These are phyloP conservation scores for Pristionchus exspectatus DNA, from an alignment of 2,888 invertebrate species.

Conservation along the genomic window DNA sequence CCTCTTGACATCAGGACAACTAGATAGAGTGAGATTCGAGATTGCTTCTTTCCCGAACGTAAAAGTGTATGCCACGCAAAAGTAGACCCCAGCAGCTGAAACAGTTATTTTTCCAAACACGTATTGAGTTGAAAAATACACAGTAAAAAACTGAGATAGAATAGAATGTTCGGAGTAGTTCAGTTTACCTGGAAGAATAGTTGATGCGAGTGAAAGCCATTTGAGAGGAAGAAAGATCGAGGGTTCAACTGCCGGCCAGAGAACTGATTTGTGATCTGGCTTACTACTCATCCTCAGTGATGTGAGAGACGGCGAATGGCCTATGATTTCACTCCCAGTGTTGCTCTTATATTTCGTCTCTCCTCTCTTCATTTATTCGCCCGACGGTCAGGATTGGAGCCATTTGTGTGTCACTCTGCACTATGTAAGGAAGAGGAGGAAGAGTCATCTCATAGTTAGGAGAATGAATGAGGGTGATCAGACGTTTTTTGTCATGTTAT, in stretches of 20 bases:
- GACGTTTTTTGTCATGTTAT: neutral
- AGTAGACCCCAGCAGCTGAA: conserved; percentile 31
- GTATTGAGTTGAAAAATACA: neutral
- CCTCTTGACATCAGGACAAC: conserved; percentile 46
- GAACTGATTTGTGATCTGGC: neutral
- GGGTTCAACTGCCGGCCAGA: neutral
- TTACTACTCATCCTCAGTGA: neutral
- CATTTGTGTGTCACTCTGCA: conserved; percentile 30
- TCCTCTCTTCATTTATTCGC: neutral
- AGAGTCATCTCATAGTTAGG: neutral
- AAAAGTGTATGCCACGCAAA: neutral
- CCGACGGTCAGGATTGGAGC: neutral
- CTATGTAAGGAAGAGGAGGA: neutral
- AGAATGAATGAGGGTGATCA: neutral
- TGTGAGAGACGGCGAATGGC: neutral
- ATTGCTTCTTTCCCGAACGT: neutral
- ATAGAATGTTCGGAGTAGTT: neutral
- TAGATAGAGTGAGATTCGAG: conserved; percentile 6
- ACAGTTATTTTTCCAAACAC: neutral
- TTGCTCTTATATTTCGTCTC: neutral
- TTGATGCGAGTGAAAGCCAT: conserved; percentile 17
- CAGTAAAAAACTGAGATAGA: neutral
- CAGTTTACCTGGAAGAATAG: conserved; percentile 3
- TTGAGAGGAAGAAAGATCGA: neutral
- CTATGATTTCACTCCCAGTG: neutral